Conservation (phyloP, 92 coral and sea anemone genomes). For the Muricea muricata region DNA sequence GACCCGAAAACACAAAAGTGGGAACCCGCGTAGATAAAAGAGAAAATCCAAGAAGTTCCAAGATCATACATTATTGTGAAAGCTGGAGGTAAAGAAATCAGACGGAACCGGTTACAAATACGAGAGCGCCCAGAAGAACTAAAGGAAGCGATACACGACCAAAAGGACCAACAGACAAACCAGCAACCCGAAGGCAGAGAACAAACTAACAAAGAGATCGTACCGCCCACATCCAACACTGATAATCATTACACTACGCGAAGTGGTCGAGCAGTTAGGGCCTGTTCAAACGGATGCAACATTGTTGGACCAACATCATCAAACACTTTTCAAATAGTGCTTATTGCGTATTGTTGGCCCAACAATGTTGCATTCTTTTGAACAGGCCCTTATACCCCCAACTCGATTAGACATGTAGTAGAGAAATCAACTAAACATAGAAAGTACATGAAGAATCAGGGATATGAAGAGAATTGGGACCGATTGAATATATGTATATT, state of each 20-base stretch:
- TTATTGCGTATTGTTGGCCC: no score
- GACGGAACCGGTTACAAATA: background rate
- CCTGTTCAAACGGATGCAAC: no score
- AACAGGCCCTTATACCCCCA: conserved; percentile 43
- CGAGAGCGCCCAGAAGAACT: background rate
- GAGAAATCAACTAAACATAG: no score
- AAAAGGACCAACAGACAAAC: background rate
- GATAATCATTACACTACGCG: conserved; percentile 34
- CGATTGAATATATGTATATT: no score
- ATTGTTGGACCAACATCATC: no score
- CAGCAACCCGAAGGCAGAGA: conserved; percentile 25
- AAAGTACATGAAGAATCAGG: no score
- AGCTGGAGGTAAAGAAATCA: background rate
- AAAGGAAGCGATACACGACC: background rate
- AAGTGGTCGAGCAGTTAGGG: conserved; percentile 44
- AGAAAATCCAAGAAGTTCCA: background rate
- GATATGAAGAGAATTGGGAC: no score
- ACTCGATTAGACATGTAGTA: background rate
- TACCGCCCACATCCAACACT: no score
- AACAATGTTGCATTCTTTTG: no score
- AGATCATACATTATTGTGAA: background rate
- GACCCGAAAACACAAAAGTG: conserved; percentile 58
- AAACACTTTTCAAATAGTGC: no score
- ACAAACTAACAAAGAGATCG: background rate
- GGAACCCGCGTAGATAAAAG: conserved; percentile 63